Evolutionary conservation across 2,797 vertebrate genomes (phyloP).

Genomic region (Thaleichthys pacificus): DNA sequence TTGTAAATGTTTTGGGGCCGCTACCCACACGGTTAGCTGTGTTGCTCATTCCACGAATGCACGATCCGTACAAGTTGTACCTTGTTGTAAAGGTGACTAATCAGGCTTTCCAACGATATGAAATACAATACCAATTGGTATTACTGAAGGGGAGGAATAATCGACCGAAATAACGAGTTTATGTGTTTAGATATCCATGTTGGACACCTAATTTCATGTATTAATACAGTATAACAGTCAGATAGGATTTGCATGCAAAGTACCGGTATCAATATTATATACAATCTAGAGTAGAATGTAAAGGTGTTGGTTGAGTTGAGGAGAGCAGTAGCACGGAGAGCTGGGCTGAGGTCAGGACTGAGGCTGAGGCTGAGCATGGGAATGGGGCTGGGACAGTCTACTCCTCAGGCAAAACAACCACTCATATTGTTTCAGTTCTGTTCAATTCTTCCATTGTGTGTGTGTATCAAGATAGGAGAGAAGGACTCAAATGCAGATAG

Average conservation of each 20-base stretch:
- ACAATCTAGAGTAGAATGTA: neutral
- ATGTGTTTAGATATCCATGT: neutral
- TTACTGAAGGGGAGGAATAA: too few relatives aligned
- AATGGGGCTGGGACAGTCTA: neutral
- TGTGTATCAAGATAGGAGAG: neutral
- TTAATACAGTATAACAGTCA: neutral
- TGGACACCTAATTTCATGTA: neutral
- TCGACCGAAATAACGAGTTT: too few relatives aligned
- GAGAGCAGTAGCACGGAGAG: neutral
- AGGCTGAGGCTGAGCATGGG: neutral
- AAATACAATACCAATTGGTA: too few relatives aligned
- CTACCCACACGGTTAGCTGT: too few relatives aligned
- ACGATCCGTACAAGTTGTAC: too few relatives aligned
- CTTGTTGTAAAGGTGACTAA: too few relatives aligned
- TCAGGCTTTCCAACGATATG: too few relatives aligned
- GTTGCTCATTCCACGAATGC: too few relatives aligned
- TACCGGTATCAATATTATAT: too few relatives aligned
- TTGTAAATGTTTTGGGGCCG: too few relatives aligned
- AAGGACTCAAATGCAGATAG: too few relatives aligned
- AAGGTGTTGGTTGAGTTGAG: neutral
- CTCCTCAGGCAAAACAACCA: constrained; percentile 4
- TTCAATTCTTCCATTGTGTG: constrained; percentile 5
- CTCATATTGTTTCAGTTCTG: neutral
- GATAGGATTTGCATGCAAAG: neutral
- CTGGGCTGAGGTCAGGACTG: neutral